Evolutionary conservation across 2,888 invertebrate genomes (phyloP).

Genomic region (Ephialtes manifestator): DNA sequence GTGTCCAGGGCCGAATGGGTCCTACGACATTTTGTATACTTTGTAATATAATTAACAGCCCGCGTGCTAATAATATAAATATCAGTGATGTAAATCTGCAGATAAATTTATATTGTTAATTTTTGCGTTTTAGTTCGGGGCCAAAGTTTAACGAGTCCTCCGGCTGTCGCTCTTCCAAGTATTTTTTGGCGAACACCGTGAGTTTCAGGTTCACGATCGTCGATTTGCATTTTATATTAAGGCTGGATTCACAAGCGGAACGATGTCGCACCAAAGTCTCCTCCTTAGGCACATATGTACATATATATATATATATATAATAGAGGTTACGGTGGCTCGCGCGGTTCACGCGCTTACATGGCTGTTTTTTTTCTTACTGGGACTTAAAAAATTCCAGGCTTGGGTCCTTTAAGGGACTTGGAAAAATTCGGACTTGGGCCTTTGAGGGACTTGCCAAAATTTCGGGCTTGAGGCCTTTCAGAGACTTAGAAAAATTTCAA

Average conservation of each 20-base stretch:
- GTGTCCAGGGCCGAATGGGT: not conserved
- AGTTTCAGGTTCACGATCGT: conserved; percentile 43
- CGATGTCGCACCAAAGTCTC: conserved; percentile 1
- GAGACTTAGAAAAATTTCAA: too few relatives aligned
- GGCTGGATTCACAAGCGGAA: not conserved
- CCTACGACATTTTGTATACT: not conserved
- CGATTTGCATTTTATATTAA: conserved; percentile 39
- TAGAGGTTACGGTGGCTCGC: too few relatives aligned
- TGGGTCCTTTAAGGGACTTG: too few relatives aligned
- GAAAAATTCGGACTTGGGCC: too few relatives aligned
- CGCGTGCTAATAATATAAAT: not conserved
- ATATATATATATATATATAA: too few relatives aligned
- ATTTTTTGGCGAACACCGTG: not conserved
- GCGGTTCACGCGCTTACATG: too few relatives aligned
- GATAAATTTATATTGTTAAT: not conserved
- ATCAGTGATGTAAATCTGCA: not conserved
- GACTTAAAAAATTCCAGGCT: too few relatives aligned
- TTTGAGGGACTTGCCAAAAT: too few relatives aligned
- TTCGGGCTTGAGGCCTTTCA: too few relatives aligned
- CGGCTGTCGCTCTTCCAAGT: not conserved
- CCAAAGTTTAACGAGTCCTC: conserved; percentile 13
- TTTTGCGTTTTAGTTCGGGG: not conserved
- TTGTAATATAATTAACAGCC: not conserved
- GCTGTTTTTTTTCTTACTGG: too few relatives aligned
- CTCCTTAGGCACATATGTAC: not conserved